Evolutionary conservation across 2,113 vertebrate species (phyloP).

Genomic region (Abramis brama): DNA sequence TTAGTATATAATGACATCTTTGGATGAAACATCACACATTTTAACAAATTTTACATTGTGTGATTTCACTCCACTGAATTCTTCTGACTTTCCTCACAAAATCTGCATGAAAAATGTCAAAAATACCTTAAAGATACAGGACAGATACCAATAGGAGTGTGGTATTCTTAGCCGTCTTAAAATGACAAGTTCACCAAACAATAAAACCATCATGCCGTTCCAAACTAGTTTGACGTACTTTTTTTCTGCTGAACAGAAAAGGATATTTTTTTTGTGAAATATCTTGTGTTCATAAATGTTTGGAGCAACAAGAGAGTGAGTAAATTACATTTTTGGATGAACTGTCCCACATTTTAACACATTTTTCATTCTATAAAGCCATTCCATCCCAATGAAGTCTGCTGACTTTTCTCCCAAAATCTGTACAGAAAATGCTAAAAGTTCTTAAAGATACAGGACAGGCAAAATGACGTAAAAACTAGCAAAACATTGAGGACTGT

Average conservation of each 20-base stretch:
- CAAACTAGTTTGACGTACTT: background rate
- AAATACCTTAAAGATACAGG: background rate
- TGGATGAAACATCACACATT: background rate
- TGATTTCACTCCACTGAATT: background rate
- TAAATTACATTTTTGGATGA: background rate
- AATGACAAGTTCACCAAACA: background rate
- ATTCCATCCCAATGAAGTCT: background rate
- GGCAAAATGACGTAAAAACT: background rate
- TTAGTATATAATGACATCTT: background rate
- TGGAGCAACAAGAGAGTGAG: background rate
- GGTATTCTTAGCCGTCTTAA: background rate
- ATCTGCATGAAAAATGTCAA: background rate
- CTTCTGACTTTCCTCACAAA: background rate
- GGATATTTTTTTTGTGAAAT: background rate
- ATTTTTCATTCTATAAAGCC: background rate
- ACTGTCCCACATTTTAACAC: background rate
- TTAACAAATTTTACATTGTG: too few species aligned
- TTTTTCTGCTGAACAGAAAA: background rate
- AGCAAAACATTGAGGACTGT: background rate
- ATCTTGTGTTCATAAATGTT: background rate
- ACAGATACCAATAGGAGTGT: background rate
- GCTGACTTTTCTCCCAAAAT: background rate
- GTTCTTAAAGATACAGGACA: background rate
- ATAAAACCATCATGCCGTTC: too few species aligned
- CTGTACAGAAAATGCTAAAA: background rate